Evolutionary conservation across 2,888 invertebrate species (phyloP), one percentile per base, ranked within the genome.

Genomic region (Octonoba sinensis): DNA sequence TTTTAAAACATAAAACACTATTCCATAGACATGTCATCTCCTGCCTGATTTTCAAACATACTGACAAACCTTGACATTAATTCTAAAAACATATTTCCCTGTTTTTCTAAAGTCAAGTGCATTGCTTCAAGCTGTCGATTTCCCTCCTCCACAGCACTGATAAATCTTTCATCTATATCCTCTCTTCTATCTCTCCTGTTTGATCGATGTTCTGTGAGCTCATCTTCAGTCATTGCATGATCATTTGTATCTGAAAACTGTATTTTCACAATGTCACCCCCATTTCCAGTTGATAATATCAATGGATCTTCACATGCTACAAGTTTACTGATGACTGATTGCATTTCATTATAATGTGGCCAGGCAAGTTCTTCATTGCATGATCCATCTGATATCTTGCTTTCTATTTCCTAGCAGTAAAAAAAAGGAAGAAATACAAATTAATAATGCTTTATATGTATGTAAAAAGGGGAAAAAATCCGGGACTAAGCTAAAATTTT

Each of bases 301-400:
- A 47, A 65, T 18, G 65, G 49, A 49, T 47, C 20, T 49, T 47
- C 65, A 18, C 46, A 44, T 15, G 49, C 1, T 11, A 22, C 22
- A 1, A 65, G 22, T 22, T 65, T 47, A 22, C 47, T 65, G 47
- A 65, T 47, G 2, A 65, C 47, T 3, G 49, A 22, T 65, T 65
- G 65, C 65, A 65, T 65, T 16, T 65, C 47, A 22, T 65, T 65
- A 20, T 65, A 65, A 22, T 65, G 65, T 20, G 65, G 65, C 65
- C 65, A 65, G 1, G 47, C 49, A 44, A 47, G n/a, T 13, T 65
- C 65, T 47, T 65, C 65, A 65, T 22, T 47, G 22, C 65, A 47
- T 8, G 47, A 18, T 47, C 65, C 65, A 47, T 22, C 49, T 3
- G 65, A 46, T 20, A 49, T 47, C 46, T 65, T 65, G 15, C 22